Evolutionary conservation across 1,140 invertebrate species (phyloP).

Genomic region (Amphibalanus amphitrite): DNA sequence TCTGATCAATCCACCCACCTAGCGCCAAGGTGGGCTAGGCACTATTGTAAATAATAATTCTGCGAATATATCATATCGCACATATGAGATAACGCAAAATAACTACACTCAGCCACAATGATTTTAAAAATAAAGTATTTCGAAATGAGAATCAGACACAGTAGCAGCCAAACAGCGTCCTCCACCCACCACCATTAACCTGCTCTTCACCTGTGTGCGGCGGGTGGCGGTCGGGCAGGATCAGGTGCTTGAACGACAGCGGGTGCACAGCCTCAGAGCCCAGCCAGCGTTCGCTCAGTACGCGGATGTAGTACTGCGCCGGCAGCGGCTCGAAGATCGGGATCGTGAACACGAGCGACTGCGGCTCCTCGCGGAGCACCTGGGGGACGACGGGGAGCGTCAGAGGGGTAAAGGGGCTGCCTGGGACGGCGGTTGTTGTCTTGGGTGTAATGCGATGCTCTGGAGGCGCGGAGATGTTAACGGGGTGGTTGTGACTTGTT

Average conservation of each 20-base stretch:
- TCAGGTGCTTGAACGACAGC: slow-evolving; percentile 73
- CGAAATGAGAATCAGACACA: not conserved
- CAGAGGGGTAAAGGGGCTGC: no score
- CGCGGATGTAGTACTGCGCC: slow-evolving; percentile 74
- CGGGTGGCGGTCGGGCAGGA: slow-evolving; percentile 79
- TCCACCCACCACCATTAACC: not conserved
- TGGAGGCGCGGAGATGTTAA: no score
- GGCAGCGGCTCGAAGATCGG: slow-evolving; percentile 81
- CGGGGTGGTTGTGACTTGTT: no score
- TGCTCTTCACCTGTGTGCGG: slow-evolving; percentile 57
- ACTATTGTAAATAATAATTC: no score
- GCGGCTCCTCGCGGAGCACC: slow-evolving; percentile 46
- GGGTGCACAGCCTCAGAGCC: slow-evolving; percentile 53
- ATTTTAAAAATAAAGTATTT: slow-evolving; percentile 5
- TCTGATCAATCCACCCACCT: no score
- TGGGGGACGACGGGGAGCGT: no score
- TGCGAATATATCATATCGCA: no score
- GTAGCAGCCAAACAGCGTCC: not conserved
- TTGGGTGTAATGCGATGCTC: no score
- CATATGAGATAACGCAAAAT: no score
- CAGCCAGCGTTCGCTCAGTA: slow-evolving; percentile 79
- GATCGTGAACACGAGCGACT: slow-evolving; percentile 87
- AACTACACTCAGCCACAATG: no score
- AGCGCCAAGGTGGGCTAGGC: no score
- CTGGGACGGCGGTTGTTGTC: no score